phyloP scores from a whole-genome alignment of 2,888 invertebrate genomes.

The Serrognathus titanus region DNA sequence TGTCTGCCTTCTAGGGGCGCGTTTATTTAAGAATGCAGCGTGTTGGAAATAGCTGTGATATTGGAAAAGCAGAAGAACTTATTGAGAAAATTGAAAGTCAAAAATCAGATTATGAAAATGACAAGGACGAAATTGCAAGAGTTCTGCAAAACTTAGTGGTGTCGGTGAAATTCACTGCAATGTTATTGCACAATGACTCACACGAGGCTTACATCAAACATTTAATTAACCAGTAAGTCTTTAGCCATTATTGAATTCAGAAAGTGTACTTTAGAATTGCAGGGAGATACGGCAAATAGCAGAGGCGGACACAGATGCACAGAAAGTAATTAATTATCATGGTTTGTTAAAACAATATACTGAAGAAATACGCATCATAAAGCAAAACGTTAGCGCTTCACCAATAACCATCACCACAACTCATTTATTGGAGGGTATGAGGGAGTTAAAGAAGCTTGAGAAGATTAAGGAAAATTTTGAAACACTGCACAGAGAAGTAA shows the following conservation, averaged over 20 bases:
- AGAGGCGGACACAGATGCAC: slow-evolving; percentile 12
- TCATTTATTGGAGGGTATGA: no score
- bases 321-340: slow-evolving; percentile 14
- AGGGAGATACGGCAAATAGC: slow-evolving; percentile 20
- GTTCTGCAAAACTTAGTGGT: slow-evolving; percentile 39
- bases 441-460: no score
- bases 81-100: slow-evolving; percentile 26
- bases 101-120: slow-evolving; percentile 26
- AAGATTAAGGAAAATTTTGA: no score
- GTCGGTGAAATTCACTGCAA: slow-evolving; percentile 40
- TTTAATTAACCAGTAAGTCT: slow-evolving; percentile 34
- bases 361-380: slow-evolving; percentile 13
- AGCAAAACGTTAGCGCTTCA: no score
- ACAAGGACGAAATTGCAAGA: slow-evolving; percentile 32
- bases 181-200: slow-evolving; percentile 39
- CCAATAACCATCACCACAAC: no score
- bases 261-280: background rate
- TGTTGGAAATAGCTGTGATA: no score
- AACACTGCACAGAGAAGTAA: no score
- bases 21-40: slow-evolving; percentile 18
- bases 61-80: slow-evolving; percentile 24
- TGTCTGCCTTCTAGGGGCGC: slow-evolving; percentile 25
- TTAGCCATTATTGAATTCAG: background rate
- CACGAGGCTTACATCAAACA: slow-evolving; percentile 39
- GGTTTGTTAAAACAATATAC: slow-evolving; percentile 20